phyloP scores from a whole-genome alignment of 2,888 invertebrate species.

The Megastigmus dorsalis region DNA sequence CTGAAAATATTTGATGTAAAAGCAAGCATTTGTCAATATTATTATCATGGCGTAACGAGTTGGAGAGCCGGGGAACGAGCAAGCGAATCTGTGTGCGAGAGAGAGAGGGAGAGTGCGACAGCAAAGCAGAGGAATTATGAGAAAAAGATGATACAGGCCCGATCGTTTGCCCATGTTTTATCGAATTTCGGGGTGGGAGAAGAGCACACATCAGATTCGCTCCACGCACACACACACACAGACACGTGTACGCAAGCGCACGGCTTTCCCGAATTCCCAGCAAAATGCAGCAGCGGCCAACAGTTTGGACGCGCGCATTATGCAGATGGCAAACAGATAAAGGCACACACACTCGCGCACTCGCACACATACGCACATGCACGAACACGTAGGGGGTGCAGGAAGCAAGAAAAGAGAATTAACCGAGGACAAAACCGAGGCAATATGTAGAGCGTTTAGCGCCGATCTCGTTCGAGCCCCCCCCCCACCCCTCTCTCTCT shows the following conservation, averaged over 20 bases:
- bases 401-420: not conserved
- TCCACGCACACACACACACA: too few species aligned
- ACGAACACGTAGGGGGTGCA: not conserved
- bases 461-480: conserved; percentile 65
- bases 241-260: not conserved
- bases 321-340: conserved; percentile 17
- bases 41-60: conserved; percentile 40
- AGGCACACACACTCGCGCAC: too few species aligned
- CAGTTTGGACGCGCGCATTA: too few species aligned
- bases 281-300: not conserved
- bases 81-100: not conserved
- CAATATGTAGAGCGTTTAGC: conserved; percentile 74
- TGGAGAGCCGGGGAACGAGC: not conserved
- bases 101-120: not conserved
- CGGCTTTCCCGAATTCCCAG: conserved; percentile 15
- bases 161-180: too few species aligned
- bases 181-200: not conserved
- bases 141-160: conserved; percentile 20
- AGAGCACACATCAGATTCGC: not conserved
- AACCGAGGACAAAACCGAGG: conserved; percentile 64
- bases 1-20: conserved; percentile 52
- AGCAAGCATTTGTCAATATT: conserved; percentile 53
- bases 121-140: conserved; percentile 22
- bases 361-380: too few species aligned
- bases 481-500: too few species aligned